Base-by-base conservation (phyloP, 2,797 vertebrate genomes). In the Odontamblyopus rebecca region DNA sequence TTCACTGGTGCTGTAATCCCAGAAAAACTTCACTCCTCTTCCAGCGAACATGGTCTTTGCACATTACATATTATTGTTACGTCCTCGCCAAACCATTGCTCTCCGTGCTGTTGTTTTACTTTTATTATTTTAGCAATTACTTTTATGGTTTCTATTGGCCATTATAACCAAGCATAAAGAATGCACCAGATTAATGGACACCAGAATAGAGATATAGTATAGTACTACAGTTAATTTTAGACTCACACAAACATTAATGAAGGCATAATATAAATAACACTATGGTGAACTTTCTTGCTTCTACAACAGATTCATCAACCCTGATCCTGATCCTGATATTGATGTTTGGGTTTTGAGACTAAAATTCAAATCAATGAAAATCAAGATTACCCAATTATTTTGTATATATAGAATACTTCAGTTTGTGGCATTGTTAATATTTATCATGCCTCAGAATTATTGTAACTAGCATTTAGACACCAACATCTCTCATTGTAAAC, bases 51-150 rank as follows among this genome's bases (percentile, higher is more conserved):
- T 53, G 27, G 71, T 62, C 80, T 81, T 67, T 61, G 81, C 74
- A 76, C 68, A 81, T 89, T 86, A 88, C 73, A 83, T 90, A 86
- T 76, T 80, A 62, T 51, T 54, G 27, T 60, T 35, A 35, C 19
- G 23, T 73, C 77, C 83, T 82, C 82, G 78, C 81, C 80, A 87
- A 81, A 71, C 60, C 70, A 30, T 65, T 65, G 41, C 64, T 50
- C 44, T 9, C 23, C 23, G 26, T 4, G 77, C 77, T 76, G 77
- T 76, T 77, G 60, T 82, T 77, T 85, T 69, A 62, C 70, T 78
- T 59, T 69, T 71, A 54, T 71, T 69, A 67, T 86, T 75, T 78
- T 85, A 83, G 61, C 30, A 62, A 62, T 82, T 69, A 82, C 79
- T 89, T 82, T 81, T 63, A 62, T 68, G 79, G 77, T 68, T 76